phyloP scores from a whole-genome alignment of 1,140 invertebrate genomes.

The Drosophila lowei region DNA sequence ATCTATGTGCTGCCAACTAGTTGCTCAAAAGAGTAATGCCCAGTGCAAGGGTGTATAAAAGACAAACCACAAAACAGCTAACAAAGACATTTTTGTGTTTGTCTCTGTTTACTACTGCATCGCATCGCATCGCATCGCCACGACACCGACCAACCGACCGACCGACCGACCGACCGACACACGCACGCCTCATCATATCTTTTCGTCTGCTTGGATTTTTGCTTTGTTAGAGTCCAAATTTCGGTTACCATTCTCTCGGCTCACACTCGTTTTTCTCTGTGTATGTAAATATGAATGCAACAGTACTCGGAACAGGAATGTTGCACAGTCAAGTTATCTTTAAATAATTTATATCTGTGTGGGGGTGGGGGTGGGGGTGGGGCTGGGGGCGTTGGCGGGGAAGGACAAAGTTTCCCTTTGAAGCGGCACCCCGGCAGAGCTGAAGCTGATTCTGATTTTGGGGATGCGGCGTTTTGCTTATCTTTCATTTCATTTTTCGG shows the following conservation, averaged over 20 bases:
- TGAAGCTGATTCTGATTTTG: slow-evolving; percentile 31
- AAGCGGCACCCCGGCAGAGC: slow-evolving; percentile 6
- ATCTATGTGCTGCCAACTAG: no score
- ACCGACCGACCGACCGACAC: background rate
- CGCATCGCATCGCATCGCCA: no score
- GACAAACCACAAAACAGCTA: no score
- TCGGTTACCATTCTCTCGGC: slow-evolving; percentile 54
- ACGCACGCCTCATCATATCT: background rate
- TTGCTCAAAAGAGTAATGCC: no score
- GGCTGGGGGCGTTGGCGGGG: background rate
- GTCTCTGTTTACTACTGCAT: no score
- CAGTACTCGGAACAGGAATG: slow-evolving; percentile 49
- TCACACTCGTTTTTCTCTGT: slow-evolving; percentile 48
- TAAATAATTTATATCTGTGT: slow-evolving; percentile 73
- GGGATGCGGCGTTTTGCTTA: slow-evolving; percentile 22
- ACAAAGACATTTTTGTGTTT: no score
- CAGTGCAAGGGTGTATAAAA: no score
- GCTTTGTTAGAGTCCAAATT: slow-evolving; percentile 30
- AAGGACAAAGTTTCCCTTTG: slow-evolving; percentile 22
- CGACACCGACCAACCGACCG: no score
- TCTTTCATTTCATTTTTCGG: slow-evolving; percentile 50
- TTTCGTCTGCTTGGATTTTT: slow-evolving; percentile 13
- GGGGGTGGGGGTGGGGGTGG: background rate
- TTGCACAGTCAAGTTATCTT: slow-evolving; percentile 76
- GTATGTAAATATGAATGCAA: slow-evolving; percentile 73